Conservation (phyloP, 2,888 invertebrate genomes). For the Anorthoa munda region DNA sequence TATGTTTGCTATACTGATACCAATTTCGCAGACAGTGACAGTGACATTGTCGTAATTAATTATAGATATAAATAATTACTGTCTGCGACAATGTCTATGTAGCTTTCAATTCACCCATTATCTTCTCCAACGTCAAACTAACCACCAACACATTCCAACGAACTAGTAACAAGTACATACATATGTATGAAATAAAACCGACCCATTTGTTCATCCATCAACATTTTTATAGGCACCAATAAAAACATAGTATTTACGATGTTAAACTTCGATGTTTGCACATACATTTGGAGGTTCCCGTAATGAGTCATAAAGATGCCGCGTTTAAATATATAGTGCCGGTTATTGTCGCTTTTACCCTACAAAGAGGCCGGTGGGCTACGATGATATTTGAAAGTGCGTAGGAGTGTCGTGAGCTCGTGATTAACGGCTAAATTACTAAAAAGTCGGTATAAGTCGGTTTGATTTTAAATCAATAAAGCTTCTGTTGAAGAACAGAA, state of each 20-base stretch:
- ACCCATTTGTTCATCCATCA: conserved; percentile 72
- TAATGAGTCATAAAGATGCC: conserved; percentile 82
- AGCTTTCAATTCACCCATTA: conserved; percentile 16
- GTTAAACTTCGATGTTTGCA: conserved; percentile 79
- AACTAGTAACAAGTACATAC: conserved; percentile 32
- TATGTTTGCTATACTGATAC: no score
- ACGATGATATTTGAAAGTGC: conserved; percentile 31
- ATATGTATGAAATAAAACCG: conserved; percentile 60
- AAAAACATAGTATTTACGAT: conserved; percentile 79
- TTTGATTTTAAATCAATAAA: conserved; percentile 25
- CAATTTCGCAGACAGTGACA: no score
- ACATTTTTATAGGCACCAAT: conserved; percentile 78
- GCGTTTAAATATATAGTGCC: conserved; percentile 66
- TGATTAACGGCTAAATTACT: conserved; percentile 36
- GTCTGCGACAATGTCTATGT: not conserved
- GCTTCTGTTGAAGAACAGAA: not conserved
- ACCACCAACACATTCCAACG: conserved; percentile 35
- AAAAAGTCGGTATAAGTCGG: not conserved
- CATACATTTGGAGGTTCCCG: conserved; percentile 70
- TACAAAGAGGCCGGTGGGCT: conserved; percentile 55
- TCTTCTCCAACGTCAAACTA: conserved; percentile 3
- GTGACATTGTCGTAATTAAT: no score
- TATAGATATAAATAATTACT: no score
- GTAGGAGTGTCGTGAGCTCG: conserved; percentile 39
- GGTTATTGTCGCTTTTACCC: conserved; percentile 73